These are phyloP conservation scores for Salpingus planirostris DNA, from an alignment of 2,888 invertebrate genomes.

Conservation along the genomic window DNA sequence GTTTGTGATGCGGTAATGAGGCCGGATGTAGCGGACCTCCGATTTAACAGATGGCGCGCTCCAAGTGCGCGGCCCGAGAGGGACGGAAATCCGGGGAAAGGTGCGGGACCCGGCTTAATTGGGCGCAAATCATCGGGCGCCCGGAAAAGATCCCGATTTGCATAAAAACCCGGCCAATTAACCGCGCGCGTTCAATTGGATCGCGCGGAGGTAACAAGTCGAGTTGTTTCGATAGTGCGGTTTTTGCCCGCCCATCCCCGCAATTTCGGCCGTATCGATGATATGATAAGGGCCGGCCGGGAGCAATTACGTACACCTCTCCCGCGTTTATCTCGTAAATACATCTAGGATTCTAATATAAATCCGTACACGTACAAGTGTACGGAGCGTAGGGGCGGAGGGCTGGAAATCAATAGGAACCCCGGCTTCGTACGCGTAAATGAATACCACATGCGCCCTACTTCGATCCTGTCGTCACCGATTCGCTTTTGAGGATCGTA, in stretches of 20 bases:
- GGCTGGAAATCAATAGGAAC: slow-evolving; percentile 30
- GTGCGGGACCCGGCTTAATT: slow-evolving; percentile 13
- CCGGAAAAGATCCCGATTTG: slow-evolving; percentile 7
- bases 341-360: slow-evolving; percentile 19
- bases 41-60: too few species aligned
- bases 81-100: too few species aligned
- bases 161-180: slow-evolving; percentile 12
- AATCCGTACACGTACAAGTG: slow-evolving; percentile 25
- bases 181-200: slow-evolving; percentile 13
- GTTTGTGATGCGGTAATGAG: too few species aligned
- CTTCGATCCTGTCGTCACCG: slow-evolving; percentile 26
- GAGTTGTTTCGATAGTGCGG: slow-evolving; percentile 11
- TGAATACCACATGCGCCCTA: slow-evolving; percentile 35
- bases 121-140: slow-evolving; percentile 4
- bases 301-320: slow-evolving; percentile 19
- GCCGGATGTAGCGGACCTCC: too few species aligned
- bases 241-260: slow-evolving; percentile 11
- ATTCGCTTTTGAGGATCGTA: slow-evolving; percentile 26
- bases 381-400: slow-evolving; percentile 22
- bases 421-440: slow-evolving; percentile 33
- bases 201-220: slow-evolving; percentile 12
- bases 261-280: slow-evolving; percentile 8
- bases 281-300: slow-evolving; percentile 15
- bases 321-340: slow-evolving; percentile 20
- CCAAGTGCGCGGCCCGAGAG: too few species aligned